phyloP scores from a whole-genome alignment of 1,140 invertebrate species.

The Drosophila sp. region DNA sequence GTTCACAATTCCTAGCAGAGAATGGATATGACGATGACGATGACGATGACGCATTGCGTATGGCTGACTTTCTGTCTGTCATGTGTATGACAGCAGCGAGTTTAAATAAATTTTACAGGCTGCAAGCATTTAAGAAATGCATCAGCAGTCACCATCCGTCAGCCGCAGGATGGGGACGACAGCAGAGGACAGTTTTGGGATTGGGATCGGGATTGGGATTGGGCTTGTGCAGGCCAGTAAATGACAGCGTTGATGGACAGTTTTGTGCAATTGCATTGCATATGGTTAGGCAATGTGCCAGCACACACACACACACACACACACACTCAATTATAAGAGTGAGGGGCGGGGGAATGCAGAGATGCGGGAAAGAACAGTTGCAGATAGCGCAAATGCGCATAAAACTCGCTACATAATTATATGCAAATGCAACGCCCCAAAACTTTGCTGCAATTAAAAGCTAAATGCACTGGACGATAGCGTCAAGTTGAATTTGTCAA shows the following conservation, averaged over 20 bases:
- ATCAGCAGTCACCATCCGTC: constrained; percentile 41
- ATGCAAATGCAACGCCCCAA: constrained; percentile 72
- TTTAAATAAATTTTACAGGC: constrained; percentile 74
- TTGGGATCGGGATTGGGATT: constrained; percentile 43
- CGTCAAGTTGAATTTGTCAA: constrained; percentile 49
- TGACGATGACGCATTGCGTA: constrained; percentile 76
- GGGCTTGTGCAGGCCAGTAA: constrained; percentile 67
- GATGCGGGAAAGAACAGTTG: not conserved
- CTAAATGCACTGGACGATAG: constrained; percentile 74
- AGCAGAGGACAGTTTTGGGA: constrained; percentile 15
- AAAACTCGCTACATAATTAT: constrained; percentile 68
- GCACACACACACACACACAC: constrained; percentile 19
- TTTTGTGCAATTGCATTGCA: constrained; percentile 80
- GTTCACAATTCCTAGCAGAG: constrained; percentile 13
- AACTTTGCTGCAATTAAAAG: constrained; percentile 78
- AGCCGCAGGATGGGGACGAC: constrained; percentile 43
- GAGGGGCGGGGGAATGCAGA: not conserved
- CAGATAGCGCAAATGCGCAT: constrained; percentile 38
- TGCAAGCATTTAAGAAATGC: constrained; percentile 76
- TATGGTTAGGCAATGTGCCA: constrained; percentile 77
- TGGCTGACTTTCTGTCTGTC: constrained; percentile 52
- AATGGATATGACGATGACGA: constrained; percentile 45
- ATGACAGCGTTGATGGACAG: constrained; percentile 81
- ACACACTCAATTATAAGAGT: constrained; percentile 1
- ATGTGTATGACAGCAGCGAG: constrained; percentile 74